phyloP scores from a whole-genome alignment of 1,140 invertebrate genomes.

The Eueides isabella region DNA sequence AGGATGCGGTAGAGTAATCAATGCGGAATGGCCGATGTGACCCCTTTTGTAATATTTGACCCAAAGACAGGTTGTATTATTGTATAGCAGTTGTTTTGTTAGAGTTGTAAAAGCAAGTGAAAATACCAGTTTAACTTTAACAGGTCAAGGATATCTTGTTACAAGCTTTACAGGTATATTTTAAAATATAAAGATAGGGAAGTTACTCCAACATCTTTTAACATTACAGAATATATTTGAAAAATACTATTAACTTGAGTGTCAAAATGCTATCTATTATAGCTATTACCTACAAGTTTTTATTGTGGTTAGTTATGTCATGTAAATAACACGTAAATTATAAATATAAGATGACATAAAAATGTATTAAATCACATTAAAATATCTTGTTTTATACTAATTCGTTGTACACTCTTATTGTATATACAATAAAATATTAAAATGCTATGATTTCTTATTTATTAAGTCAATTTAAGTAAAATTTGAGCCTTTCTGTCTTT shows the following conservation, averaged over 20 bases:
- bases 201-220: not conserved
- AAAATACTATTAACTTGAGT: not conserved
- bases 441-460: not conserved
- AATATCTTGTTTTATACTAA: too few species aligned
- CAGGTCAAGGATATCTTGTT: slow-evolving; percentile 44
- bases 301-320: not conserved
- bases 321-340: not conserved
- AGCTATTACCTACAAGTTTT: not conserved
- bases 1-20: slow-evolving; percentile 58
- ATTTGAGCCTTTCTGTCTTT: slow-evolving; percentile 26
- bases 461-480: too few species aligned
- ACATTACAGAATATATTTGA: not conserved
- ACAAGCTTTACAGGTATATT: slow-evolving; percentile 17
- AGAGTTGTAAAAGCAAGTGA: slow-evolving; percentile 33
- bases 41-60: slow-evolving; percentile 63
- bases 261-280: not conserved
- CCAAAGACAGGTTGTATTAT: slow-evolving; percentile 64
- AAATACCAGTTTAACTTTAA: slow-evolving; percentile 25
- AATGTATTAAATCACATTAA: not conserved
- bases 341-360: not conserved
- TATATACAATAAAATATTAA: not conserved
- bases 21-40: slow-evolving; percentile 48
- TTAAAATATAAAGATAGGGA: not conserved
- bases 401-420: not conserved
- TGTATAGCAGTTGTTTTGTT: slow-evolving; percentile 44